Evolutionary conservation across 2,797 vertebrate species (phyloP).

Genomic region (Silurus aristotelis): DNA sequence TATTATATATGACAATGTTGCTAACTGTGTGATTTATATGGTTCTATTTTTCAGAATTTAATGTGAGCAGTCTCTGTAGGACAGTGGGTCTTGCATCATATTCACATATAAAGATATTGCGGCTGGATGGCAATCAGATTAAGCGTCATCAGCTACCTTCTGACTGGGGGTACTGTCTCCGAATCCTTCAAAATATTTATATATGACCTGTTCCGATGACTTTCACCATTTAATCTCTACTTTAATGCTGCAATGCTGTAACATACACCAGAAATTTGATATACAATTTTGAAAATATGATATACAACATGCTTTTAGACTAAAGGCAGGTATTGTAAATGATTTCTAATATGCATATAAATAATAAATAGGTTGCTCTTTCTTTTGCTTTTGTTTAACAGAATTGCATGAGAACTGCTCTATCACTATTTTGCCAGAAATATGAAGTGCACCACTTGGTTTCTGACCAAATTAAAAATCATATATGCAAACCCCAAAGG

Average conservation of each 20-base stretch:
- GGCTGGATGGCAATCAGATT: constrained; percentile 77
- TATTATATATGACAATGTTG: background rate
- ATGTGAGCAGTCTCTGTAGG: constrained; percentile 75
- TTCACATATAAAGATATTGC: constrained; percentile 74
- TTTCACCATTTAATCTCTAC: background rate
- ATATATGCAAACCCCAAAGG: background rate
- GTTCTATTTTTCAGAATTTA: constrained; percentile 69
- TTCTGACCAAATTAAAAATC: constrained; percentile 12
- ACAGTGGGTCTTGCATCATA: constrained; percentile 69
- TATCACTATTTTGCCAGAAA: background rate
- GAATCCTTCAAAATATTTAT: constrained; percentile 70
- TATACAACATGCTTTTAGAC: background rate
- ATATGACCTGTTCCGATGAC: constrained; percentile 59
- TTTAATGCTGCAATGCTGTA: background rate
- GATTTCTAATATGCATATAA: background rate
- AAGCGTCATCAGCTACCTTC: constrained; percentile 70
- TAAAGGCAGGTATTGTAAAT: background rate
- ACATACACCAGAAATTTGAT: background rate
- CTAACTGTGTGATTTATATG: constrained; percentile 28
- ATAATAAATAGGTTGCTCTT: background rate
- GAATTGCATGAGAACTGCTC: background rate
- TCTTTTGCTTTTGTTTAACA: background rate
- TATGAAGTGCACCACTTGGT: background rate
- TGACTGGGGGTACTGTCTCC: constrained; percentile 76
- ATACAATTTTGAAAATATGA: background rate